Base-by-base conservation (phyloP, 2,888 invertebrate genomes). In the Drosophila seclusa region DNA sequence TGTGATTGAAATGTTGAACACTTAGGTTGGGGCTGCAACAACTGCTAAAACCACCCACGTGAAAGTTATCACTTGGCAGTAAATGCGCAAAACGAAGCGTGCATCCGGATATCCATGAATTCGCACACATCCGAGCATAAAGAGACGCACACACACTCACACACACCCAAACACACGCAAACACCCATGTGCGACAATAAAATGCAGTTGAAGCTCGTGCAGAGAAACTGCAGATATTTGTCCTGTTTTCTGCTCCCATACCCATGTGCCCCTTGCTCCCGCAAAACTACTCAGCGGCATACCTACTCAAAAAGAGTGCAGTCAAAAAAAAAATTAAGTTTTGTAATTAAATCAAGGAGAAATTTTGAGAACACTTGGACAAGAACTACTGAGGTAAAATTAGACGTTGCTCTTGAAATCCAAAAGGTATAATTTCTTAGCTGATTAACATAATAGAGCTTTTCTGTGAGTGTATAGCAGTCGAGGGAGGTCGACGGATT, bases 51-150 rank as follows among this genome's bases (percentile, higher is more conserved):
- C 81, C 83, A 77, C 84, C 84, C 87, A 75, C 82, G 80, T 66
- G 79, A 69, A 83, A 87, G 89, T 82, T 83, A 83, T 76, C 79
- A 87, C 89, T 81, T 77, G 80, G 65, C 76, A 68, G 74, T 87
- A 89, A 88, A 83, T 78, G 89, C 68, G 67, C 55, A 81, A 79
- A 89, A 79, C 87, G 65, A 53, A 77, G 75, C 87, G 82, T 76
- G 72, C 73, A 80, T 85, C 69, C 78, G 69, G 68, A 73, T 75
- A 63, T 69, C 64, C 72, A 78, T 68, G 84, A 79, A 69, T 69
- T 48, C 79, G 55, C 58, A 72, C 48, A 67, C 62, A 55, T 36
- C 36, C 27, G 54, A 61, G 48, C 68, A 52, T 68, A 73, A 69
- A 57, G 52, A 36, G 38, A 31, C 54, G 55, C 59, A 60, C 68